phyloP scores from a whole-genome alignment of 1,140 invertebrate species.

The Rhagoletis zephyria region DNA sequence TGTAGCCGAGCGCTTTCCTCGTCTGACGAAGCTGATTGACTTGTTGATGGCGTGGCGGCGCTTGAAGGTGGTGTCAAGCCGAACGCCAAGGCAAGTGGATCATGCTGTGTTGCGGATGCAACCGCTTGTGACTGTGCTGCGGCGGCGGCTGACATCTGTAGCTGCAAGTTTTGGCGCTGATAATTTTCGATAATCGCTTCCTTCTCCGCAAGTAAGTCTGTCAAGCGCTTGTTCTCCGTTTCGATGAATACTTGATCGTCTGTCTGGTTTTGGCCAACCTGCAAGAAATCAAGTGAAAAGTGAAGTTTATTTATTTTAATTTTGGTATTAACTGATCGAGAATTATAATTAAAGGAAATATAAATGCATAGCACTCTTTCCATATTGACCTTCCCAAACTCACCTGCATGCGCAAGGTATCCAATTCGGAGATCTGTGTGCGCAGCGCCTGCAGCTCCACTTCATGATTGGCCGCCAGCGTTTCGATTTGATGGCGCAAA shows the following conservation, averaged over 20 bases:
- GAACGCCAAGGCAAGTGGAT: slow-evolving; percentile 56
- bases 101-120: slow-evolving; percentile 1
- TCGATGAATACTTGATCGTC: slow-evolving; percentile 71
- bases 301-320: too few species aligned
- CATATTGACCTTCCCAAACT: not conserved
- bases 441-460: slow-evolving; percentile 66
- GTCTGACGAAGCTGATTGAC: not conserved
- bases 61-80: slow-evolving; percentile 12
- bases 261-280: slow-evolving; percentile 69
- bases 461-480: slow-evolving; percentile 67
- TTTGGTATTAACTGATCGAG: too few species aligned
- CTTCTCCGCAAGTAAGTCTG: slow-evolving; percentile 66
- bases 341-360: too few species aligned
- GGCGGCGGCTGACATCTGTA: slow-evolving; percentile 59
- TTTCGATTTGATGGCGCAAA: slow-evolving; percentile 66
- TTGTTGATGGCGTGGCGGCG: not conserved
- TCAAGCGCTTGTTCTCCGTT: slow-evolving; percentile 70
- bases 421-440: slow-evolving; percentile 68
- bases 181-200: slow-evolving; percentile 67
- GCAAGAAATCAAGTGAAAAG: slow-evolving; percentile 35
- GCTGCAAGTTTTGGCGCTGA: slow-evolving; percentile 63
- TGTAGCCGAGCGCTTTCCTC: slow-evolving; percentile 53
- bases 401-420: slow-evolving; percentile 63
- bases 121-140: not conserved
- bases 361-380: too few species aligned